Conservation (phyloP, 1,140 invertebrate genomes). For the Platorchestia sp. region DNA sequence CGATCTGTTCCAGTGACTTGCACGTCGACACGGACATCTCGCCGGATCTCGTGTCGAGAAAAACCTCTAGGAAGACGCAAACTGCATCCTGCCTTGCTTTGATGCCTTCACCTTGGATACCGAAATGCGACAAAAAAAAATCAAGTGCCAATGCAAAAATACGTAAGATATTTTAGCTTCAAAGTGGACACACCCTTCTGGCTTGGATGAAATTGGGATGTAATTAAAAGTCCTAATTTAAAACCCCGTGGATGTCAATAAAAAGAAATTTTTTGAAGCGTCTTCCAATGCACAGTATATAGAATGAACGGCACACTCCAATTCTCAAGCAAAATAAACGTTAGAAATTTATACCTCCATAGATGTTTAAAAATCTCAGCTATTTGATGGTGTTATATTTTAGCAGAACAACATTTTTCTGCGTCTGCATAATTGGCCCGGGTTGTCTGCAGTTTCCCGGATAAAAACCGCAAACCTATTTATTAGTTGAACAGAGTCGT, state of each 20-base stretch:
- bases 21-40: background rate
- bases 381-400: background rate
- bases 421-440: background rate
- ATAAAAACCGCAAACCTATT: background rate
- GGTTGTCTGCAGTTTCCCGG: background rate
- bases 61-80: background rate
- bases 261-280: background rate
- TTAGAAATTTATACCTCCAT: background rate
- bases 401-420: too few relatives aligned
- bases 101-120: background rate
- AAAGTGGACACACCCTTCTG: background rate
- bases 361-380: background rate
- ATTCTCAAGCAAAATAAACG: background rate
- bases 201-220: too few relatives aligned
- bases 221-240: too few relatives aligned
- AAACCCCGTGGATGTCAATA: background rate
- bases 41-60: background rate
- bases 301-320: background rate
- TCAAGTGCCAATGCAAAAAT: too few relatives aligned
- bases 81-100: background rate
- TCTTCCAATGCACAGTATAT: background rate
- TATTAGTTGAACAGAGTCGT: background rate
- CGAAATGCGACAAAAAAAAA: background rate
- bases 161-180: background rate
- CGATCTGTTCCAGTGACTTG: background rate